Base-by-base conservation (phyloP, 2,888 invertebrate species). In the Chrysolina americana region DNA sequence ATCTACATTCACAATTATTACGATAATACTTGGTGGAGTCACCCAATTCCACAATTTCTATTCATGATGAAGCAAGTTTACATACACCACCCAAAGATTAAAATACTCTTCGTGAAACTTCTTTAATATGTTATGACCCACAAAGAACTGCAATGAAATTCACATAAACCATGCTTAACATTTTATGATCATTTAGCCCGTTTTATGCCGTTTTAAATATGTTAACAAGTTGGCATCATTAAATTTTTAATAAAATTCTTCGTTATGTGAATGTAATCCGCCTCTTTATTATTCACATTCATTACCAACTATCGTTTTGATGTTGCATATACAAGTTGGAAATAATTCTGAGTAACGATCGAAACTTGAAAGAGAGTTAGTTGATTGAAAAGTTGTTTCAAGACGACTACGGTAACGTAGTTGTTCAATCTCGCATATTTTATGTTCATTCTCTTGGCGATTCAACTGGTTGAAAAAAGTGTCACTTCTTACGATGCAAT, bases 151-250 rank as follows among this genome's bases (percentile, higher is more conserved):
- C 64, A 41, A 64, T 65, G 17, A 65, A 65, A 44, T 65, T 44
- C 41, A 17, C 15, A 44, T 53, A 65, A 44, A 65, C 64, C 64
- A 11, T 36, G 44, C 44, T 41, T 23, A 41, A 17, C n/a, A 41
- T 65, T 65, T 65, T 11, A 65, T 11, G 64, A 65, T 41, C 64
- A 44, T 65, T 65, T 65, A 53, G 13, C 15, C 53, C 53, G 53
- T 53, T 53, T 53, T 53, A 53, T 53, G 53, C 53, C 9, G 53
- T 53, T 53, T 53, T 21, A 53, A 53, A 53, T 53, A 53, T 53
- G 53, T 53, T 41, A 65, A 41, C 64, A 65, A 21, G 64, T 65
- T 41, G n/a, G 21, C 44, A 65, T 65, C 64, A 65, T 65, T 65
- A 65, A 65, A 44, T 10, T 65, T 19, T 13, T 21, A 41, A 44